These are phyloP conservation scores for Petrocephalus schoutedeni DNA, from an alignment of 2,797 vertebrate species.

Conservation along the genomic window DNA sequence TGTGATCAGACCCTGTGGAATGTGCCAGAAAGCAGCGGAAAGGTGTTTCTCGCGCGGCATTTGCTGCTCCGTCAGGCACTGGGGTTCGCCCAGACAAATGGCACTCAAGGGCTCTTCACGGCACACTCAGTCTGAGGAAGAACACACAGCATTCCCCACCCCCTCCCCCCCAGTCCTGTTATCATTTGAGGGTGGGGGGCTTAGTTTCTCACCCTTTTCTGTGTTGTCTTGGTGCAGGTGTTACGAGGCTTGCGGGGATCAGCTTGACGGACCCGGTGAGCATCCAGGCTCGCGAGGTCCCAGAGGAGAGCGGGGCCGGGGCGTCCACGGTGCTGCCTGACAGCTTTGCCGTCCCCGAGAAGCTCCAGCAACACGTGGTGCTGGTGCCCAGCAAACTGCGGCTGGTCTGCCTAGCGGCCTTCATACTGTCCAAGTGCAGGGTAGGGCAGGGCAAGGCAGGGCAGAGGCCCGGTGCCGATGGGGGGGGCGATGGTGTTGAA, in stretches of 20 bases:
- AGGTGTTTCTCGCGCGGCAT: background rate
- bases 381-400: constrained; percentile 86
- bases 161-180: background rate
- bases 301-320: background rate
- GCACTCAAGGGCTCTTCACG: background rate
- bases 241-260: constrained; percentile 73
- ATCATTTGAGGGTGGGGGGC: background rate
- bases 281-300: constrained; percentile 66
- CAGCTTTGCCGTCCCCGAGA: constrained; percentile 76
- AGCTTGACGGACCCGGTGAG: constrained; percentile 75
- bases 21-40: background rate
- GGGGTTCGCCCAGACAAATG: background rate
- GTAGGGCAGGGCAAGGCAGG: constrained; percentile 46
- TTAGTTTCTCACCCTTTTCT: background rate
- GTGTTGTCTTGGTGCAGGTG: constrained; percentile 55
- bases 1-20: background rate
- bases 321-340: constrained; percentile 37
- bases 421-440: constrained; percentile 83
- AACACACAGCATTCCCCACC: background rate
- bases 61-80: background rate
- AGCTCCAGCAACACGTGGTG: constrained; percentile 71
- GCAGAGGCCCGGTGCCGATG: background rate
- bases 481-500: background rate
- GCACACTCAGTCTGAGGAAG: background rate
- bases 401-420: constrained; percentile 82